Evolutionary conservation across 2,888 invertebrate species (phyloP), one percentile per base, ranked within the genome.

Genomic region (Eupelmus urozonus): DNA sequence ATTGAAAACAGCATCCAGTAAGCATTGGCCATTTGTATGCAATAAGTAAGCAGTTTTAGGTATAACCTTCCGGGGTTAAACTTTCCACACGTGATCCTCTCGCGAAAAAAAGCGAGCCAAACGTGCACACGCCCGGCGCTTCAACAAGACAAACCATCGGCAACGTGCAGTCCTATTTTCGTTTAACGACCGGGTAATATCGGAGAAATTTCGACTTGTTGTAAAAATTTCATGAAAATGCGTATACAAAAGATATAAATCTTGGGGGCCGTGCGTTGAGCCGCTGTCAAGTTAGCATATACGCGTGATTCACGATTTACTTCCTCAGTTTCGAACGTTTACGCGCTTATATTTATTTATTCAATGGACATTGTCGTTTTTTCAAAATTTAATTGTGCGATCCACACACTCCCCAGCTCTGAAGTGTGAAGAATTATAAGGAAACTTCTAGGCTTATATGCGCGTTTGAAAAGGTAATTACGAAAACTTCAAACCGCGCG

Each of bases 221-320:
- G 51, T 67, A 67, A 75, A 75, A 75, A 67, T 67, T 60, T 75
- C 20, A 20, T 45, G 62, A 70, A 76, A 76, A 55, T 63, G 27
- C n/a, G 23, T 63, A 69, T 63, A 76, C 34, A 63, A 75, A 69
- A 76, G 76, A 23, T 42, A 76, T 76, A 69, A 76, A 76, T 76
- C 76, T 63, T 49, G 4, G 2, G 13, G 29, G n/a, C 16, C 59
- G 40, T 53, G 11, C 60, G 42, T 53, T 53, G 5, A 20, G 11
- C 5, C 11, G 60, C 55, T 62, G 69, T 69, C 76, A 63, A 69
- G 62, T 63, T 76, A 70, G 51, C 45, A 20, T n/a, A n/a, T 11
- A 23, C 60, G 16, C 63, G 45, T 69, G 69, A 76, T 75, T 69
- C 75, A 55, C 45, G 45, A 55, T 76, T 70, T 51, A 66, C 60